These are phyloP conservation scores for Bombus waltoni DNA, from an alignment of 1,140 invertebrate species.

Conservation along the genomic window DNA sequence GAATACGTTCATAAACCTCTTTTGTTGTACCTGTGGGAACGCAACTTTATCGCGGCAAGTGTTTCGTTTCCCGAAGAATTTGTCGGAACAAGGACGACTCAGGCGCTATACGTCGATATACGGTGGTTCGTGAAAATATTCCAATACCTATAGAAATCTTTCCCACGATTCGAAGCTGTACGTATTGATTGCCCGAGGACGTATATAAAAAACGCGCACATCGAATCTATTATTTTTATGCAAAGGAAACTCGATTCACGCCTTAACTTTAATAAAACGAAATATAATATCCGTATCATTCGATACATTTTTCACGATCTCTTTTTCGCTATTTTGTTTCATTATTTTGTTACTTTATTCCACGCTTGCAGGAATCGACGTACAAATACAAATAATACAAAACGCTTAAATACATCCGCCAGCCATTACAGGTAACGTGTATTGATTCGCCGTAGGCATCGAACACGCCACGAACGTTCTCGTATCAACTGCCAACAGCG, in stretches of 20 bases:
- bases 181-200: no score
- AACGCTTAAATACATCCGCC: neutral
- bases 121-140: neutral
- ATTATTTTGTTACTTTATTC: no score
- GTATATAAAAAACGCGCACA: no score
- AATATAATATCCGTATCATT: no score
- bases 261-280: no score
- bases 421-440: neutral
- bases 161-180: no score
- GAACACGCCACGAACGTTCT: neutral
- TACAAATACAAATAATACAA: neutral
- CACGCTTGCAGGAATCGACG: no score
- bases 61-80: constrained; percentile 32
- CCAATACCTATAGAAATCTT: no score
- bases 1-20: neutral
- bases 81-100: constrained; percentile 1
- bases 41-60: constrained; percentile 1
- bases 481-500: constrained; percentile 3
- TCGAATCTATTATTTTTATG: no score
- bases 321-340: no score
- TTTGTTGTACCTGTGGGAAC: neutral
- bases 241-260: no score
- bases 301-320: no score
- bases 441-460: neutral
- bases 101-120: neutral